These are phyloP conservation scores for Papilio polyxenes DNA, from an alignment of 1,140 invertebrate species.

Conservation along the genomic window DNA sequence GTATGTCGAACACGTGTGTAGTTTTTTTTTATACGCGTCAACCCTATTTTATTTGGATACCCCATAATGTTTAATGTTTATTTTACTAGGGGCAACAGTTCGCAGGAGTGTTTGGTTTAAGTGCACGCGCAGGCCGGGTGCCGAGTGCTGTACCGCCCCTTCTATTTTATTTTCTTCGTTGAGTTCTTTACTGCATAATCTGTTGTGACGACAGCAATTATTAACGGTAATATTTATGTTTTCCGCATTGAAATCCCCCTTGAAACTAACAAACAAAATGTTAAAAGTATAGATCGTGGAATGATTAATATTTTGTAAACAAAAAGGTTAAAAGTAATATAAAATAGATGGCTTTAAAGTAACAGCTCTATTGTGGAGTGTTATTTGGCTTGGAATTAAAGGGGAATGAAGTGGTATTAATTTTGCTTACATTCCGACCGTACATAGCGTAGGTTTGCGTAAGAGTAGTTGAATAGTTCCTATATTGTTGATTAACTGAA, in stretches of 20 bases:
- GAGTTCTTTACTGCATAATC: slow-evolving; percentile 34
- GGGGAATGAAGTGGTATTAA: background rate
- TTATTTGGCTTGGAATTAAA: background rate
- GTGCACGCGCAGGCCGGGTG: slow-evolving; percentile 52
- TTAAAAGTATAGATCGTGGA: slow-evolving; percentile 2
- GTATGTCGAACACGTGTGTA: background rate
- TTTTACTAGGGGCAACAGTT: slow-evolving; percentile 61
- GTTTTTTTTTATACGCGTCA: slow-evolving; percentile 34
- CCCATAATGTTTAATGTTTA: slow-evolving; percentile 54
- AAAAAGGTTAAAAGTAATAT: background rate
- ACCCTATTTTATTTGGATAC: slow-evolving; percentile 48
- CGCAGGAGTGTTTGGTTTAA: slow-evolving; percentile 61
- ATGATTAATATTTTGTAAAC: slow-evolving; percentile 2
- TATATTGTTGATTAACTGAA: slow-evolving; percentile 6
- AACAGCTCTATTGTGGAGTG: background rate
- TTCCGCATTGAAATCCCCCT: slow-evolving; percentile 17
- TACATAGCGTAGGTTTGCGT: background rate
- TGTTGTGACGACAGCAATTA: slow-evolving; percentile 34
- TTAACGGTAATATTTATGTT: slow-evolving; percentile 25
- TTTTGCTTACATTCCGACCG: background rate
- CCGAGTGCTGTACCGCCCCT: slow-evolving; percentile 41
- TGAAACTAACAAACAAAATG: slow-evolving; percentile 5
- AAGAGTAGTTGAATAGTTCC: background rate
- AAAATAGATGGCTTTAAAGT: background rate
- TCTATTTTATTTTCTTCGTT: slow-evolving; percentile 35